Base-by-base conservation (phyloP, 2,113 vertebrate species). In the Hippolais icterina region DNA sequence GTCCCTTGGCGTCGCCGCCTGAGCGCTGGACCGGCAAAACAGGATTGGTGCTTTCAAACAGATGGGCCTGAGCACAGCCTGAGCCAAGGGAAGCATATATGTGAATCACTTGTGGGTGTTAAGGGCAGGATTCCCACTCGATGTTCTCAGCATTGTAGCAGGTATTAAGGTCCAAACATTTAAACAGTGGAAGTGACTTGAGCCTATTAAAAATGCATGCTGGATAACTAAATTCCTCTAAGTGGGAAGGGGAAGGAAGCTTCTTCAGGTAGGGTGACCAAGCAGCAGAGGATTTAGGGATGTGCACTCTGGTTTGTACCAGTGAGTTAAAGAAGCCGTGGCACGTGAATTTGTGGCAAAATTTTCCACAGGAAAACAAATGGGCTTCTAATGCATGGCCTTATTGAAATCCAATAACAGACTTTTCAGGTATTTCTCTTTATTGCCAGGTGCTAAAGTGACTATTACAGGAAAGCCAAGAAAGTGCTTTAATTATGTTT, bases 401-500 rank as follows among this genome's bases (percentile, higher is more conserved):
- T 76, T 47, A 60, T 20, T 59, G 71, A 78, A 88, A 90, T 8
- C 25, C 8, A 63, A 5, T 42, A 66, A 20, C 68, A 71, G 28
- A 64, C 4, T 93, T 91, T 77, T 93, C 75, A 87, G 46, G 15
- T 82, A 39, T 91, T 96, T 90, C 33, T 8, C 15, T 88, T 88
- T 88, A 88, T 86, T 74, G n/a, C 37, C 35, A 88, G 56, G 70
- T 90, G 71, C 64, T 94, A 80, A 91, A 85, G 50, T 52, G 33
- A 63, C 50, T 88, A 37, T 80, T 88, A 37, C 44, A 77, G 79
- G 60, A 96, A 96, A 80, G 47, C 54, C 80, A 86, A 41, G 27
- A 77, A 86, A 93, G 56, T 90, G 54, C 56, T 93, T 83, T 94
- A 90, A 86, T 96, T 83, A 59, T 56, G 31, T 63, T 91, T 80